These are phyloP conservation scores for Anagrus nilaparvatae DNA, from an alignment of 1,140 invertebrate genomes.

Conservation along the genomic window DNA sequence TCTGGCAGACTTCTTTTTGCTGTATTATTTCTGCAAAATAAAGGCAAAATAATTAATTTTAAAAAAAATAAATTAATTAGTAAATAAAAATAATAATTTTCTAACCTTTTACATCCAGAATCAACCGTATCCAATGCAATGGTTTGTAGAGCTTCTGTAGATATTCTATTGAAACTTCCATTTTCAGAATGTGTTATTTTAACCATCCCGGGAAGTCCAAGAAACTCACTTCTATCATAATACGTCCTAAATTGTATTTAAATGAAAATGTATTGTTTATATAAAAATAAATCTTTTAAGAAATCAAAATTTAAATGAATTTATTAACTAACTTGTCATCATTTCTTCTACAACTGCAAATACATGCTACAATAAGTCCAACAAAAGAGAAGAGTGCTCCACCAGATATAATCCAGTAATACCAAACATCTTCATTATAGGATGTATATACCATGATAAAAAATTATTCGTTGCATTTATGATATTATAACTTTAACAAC, in stretches of 20 bases:
- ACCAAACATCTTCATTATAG: slow-evolving; percentile 28
- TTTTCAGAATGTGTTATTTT: slow-evolving; percentile 37
- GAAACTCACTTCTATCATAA: slow-evolving; percentile 39
- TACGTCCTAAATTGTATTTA: slow-evolving; percentile 16
- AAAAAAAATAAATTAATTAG: not conserved
- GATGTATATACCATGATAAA: slow-evolving; percentile 27
- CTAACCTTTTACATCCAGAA: slow-evolving; percentile 36
- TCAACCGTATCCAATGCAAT: slow-evolving; percentile 31
- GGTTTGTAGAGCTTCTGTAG: slow-evolving; percentile 29
- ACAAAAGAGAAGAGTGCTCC: slow-evolving; percentile 34
- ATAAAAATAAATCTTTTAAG: not conserved
- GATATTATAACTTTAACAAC: too few relatives aligned
- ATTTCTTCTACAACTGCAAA: slow-evolving; percentile 36
- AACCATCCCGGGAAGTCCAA: slow-evolving; percentile 40
- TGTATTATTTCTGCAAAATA: slow-evolving; percentile 32
- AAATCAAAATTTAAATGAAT: not conserved
- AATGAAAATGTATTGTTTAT: not conserved
- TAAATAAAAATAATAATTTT: not conserved
- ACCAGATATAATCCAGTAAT: slow-evolving; percentile 34
- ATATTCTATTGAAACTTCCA: slow-evolving; percentile 32
- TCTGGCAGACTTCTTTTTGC: slow-evolving; percentile 56
- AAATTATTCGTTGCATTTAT: too few relatives aligned
- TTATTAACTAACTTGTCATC: slow-evolving; percentile 31
- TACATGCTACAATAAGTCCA: slow-evolving; percentile 35
- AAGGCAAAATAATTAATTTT: slow-evolving; percentile 6